A percentile compares a stretch with the other conserved stretches of the same genome.
Evolutionary conservation across 2,888 invertebrate genomes (phyloP).

Genomic region (Perizoma flavofasciatum): DNA sequence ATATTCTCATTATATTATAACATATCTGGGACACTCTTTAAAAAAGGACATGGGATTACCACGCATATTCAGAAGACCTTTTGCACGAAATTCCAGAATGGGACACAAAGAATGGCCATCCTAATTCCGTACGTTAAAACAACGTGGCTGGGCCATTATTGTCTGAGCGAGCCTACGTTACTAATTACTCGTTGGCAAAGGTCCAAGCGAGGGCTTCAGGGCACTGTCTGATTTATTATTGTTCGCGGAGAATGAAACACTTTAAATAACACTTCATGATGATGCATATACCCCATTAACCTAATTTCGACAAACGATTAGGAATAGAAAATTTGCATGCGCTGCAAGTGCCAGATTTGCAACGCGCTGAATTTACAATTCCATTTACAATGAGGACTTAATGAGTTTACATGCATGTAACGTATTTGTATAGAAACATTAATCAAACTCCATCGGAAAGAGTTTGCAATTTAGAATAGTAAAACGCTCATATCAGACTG

Average conservation of each 20-base stretch:
- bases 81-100: slow-evolving; percentile 18
- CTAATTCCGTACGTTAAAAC: slow-evolving; percentile 67
- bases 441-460: neutral
- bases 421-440: too few relatives aligned
- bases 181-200: slow-evolving; percentile 78
- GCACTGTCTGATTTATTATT: slow-evolving; percentile 73
- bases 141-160: slow-evolving; percentile 68
- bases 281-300: slow-evolving; percentile 59
- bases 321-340: slow-evolving; percentile 36
- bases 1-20: too few relatives aligned
- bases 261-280: slow-evolving; percentile 65
- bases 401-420: too few relatives aligned
- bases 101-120: slow-evolving; percentile 44
- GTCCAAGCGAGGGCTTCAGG: slow-evolving; percentile 64
- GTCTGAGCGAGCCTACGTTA: slow-evolving; percentile 62
- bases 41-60: too few relatives aligned
- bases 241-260: slow-evolving; percentile 68
- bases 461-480: too few relatives aligned
- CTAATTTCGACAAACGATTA: slow-evolving; percentile 41
- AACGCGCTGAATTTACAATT: slow-evolving; percentile 19
- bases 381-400: slow-evolving; percentile 11
- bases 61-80: too few relatives aligned
- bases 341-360: slow-evolving; percentile 33
- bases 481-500: too few relatives aligned
- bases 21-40: too few relatives aligned